phyloP scores from a whole-genome alignment of 1,140 invertebrate species.

The Tetramorium parvispinum region DNA sequence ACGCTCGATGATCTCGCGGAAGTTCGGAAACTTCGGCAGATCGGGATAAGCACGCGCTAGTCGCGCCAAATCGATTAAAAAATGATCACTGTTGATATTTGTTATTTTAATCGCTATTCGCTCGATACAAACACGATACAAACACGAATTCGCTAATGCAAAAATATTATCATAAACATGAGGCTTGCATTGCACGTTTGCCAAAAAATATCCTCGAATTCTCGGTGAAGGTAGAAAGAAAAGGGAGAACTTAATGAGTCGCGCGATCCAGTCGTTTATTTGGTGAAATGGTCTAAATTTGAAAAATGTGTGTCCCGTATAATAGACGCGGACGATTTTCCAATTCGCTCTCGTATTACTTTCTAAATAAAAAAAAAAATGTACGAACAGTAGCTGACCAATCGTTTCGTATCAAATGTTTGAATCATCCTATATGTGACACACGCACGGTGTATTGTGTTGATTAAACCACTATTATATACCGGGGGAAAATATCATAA shows the following conservation, averaged over 20 bases:
- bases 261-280: not conserved
- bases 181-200: not conserved
- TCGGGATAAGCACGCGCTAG: not conserved
- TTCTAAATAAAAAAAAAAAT: not conserved
- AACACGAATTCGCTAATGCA: not conserved
- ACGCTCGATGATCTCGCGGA: not conserved
- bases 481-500: conserved; percentile 45
- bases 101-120: not conserved
- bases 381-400: not conserved
- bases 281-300: not conserved
- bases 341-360: not conserved
- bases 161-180: not conserved
- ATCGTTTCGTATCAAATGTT: not conserved
- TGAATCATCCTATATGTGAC: conserved; percentile 3
- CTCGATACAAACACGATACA: not conserved
- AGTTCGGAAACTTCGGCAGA: not conserved
- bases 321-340: conserved; percentile 2
- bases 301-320: not conserved
- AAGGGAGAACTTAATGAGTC: not conserved
- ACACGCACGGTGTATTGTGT: not conserved
- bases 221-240: not conserved
- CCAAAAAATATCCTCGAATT: not conserved
- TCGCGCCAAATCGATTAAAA: not conserved
- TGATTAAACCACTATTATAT: conserved; percentile 32
- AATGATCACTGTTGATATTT: not conserved